Evolutionary conservation across 2,888 invertebrate genomes (phyloP), one percentile per base, ranked within the genome.

Genomic region (Platycheirus albimanus): DNA sequence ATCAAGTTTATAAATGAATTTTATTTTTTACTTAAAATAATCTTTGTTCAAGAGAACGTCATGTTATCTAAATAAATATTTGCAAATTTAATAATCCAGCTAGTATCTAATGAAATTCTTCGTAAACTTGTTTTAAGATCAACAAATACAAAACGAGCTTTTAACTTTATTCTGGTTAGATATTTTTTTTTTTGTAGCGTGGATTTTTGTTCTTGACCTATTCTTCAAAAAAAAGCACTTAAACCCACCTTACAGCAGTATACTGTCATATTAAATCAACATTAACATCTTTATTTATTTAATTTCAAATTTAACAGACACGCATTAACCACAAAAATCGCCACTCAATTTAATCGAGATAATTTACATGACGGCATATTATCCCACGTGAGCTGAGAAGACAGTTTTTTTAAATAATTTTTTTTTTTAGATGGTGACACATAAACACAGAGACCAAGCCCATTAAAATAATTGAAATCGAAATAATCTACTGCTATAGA

Each of bases 301-400:
- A 58, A 64, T 66, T 76, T 66, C 33, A 58, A 76, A 76, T 58
- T 70, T 30, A 66, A 45, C 19, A 38, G 70, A 64, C 80, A 70
- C 43, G 49, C 69, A 52, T 66, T 80, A 76, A 76, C 64, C 76
- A 76, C 76, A 80, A 80, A 80, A 80, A 70, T 64, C 69, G 75
- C 69, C 69, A 75, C 54, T 67, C 67, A 67, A 61, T 45, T 45
- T 69, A 61, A 67, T 43, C 52, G 38, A 70, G 70, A 80, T 76
- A 76, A 70, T 71, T 71, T 70, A 76, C 80, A 76, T 80, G 76
- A 66, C 80, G 76, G 70, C 64, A 52, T 64, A 70, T 80, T 80
- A 80, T 49, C 76, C 80, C 76, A 81, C 80, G 63, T 76, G 45
- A 43, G 52, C 5, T 24, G 3, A n/a, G 24, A 13, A 41, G 38